Evolutionary conservation across 92 coral and sea anemone genomes (phyloP), one percentile per base, ranked within the genome.

Genomic region (Diadumene lineata): DNA sequence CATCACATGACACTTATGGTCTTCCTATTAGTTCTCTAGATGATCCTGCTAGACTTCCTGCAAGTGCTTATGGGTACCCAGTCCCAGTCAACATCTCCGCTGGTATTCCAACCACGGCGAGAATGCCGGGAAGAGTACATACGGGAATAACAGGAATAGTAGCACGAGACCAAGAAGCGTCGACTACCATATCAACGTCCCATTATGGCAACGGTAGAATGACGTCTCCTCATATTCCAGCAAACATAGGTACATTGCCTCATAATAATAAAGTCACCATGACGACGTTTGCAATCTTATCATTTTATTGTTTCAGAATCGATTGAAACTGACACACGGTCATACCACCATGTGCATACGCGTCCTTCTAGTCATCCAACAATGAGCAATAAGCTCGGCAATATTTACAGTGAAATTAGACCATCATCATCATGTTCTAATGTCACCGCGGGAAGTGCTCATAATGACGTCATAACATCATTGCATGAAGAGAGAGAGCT

Each of bases 71-170:
- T 43, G 66, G 77, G 55, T n/a, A 44, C 10, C 65, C 48, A 1
- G 68, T 62, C 8, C 70, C 81, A 25, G 72, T 76, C 0, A 76
- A 76, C 50, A 76, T 76, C 1, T 76, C 81, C 17, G 81, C 81
- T 25, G 81, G 81, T 11, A 53, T 76, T 31, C 81, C 81, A 6
- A 31, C 78, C 27, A 72, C 58, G 68, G 73, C 34, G 0, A 21
- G 81, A 22, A 26, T 66, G 15, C n/a, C 70, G 13, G 66, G 73
- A 31, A 53, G 81, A 22, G 65, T 16, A 21, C 81, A 74, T 29
- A 29, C 63, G 65, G 77, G 77, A 7, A 72, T 72, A 15, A 72
- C 77, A 31, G 77, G 77, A 43, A n/a, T n/a, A n/a, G n/a, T n/a
- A n/a, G 43, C 55, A 3, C 77, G 56, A 8, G n/a, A 29, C 15